phyloP scores from a whole-genome alignment of 2,113 vertebrate genomes.

The Ondatra zibethicus region DNA sequence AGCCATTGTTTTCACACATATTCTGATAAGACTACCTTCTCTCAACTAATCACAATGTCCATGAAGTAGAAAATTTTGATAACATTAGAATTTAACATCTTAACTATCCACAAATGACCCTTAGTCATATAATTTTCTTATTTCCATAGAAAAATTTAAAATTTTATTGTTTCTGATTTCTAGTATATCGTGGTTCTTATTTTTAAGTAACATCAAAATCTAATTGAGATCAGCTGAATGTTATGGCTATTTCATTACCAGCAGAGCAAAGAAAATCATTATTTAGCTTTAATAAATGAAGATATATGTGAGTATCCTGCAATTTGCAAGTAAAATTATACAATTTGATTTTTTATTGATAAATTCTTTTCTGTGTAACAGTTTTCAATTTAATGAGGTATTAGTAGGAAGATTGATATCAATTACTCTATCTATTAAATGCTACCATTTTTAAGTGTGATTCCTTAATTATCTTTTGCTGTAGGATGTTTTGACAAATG shows the following conservation, averaged over 20 bases:
- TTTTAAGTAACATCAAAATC: constrained; percentile 60
- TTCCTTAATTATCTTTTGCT: constrained; percentile 83
- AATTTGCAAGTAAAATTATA: constrained; percentile 63
- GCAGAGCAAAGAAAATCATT: constrained; percentile 52
- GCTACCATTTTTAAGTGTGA: constrained; percentile 84
- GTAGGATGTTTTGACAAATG: constrained; percentile 85
- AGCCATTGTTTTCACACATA: neutral
- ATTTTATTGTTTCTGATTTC: constrained; percentile 47
- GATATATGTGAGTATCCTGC: constrained; percentile 54
- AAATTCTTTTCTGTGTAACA: constrained; percentile 68
- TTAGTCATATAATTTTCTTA: constrained; percentile 33
- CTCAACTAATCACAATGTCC: neutral
- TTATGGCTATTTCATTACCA: constrained; percentile 59
- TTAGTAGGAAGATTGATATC: constrained; percentile 80
- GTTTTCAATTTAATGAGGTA: constrained; percentile 73
- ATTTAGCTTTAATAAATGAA: constrained; percentile 69
- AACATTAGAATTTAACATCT: constrained; percentile 10
- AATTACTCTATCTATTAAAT: constrained; percentile 84
- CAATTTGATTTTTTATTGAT: constrained; percentile 81
- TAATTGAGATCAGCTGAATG: constrained; percentile 53
- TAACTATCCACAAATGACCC: constrained; percentile 28
- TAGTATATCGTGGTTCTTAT: constrained; percentile 3
- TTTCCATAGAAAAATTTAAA: constrained; percentile 27
- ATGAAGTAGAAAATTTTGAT: constrained; percentile 15
- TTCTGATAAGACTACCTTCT: neutral